phyloP scores from a whole-genome alignment of 2,888 invertebrate genomes.

The Xanthostigma xanthostigma region DNA sequence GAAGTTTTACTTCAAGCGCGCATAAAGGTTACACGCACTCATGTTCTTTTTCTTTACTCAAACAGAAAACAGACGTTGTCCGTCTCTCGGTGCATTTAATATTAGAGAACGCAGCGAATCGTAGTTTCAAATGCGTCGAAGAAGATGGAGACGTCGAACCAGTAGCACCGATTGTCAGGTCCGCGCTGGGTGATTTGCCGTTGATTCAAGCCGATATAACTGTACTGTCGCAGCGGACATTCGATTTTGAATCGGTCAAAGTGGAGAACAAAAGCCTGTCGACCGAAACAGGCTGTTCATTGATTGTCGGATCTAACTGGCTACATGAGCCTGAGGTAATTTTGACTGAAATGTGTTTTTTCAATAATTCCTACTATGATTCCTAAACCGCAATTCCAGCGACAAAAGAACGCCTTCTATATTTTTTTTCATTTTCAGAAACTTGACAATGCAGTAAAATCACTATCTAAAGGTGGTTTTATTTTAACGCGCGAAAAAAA shows the following conservation, averaged over 20 bases:
- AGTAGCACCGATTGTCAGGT: conserved; percentile 37
- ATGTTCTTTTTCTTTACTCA: too few relatives aligned
- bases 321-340: conserved; percentile 32
- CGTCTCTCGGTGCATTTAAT: conserved; percentile 51
- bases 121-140: conserved; percentile 41
- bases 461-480: conserved; percentile 42
- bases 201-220: conserved; percentile 50
- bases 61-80: too few relatives aligned
- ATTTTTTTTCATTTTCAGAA: conserved; percentile 21
- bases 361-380: too few relatives aligned
- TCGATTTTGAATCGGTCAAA: conserved; percentile 35
- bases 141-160: conserved; percentile 26
- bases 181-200: conserved; percentile 50
- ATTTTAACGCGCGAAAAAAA: conserved; percentile 42
- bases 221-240: conserved; percentile 35
- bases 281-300: conserved; percentile 17
- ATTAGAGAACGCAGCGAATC: conserved; percentile 49
- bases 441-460: conserved; percentile 30
- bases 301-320: conserved; percentile 24
- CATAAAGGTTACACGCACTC: too few relatives aligned
- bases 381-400: too few relatives aligned
- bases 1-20: too few relatives aligned
- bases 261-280: conserved; percentile 45
- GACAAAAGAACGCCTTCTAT: too few relatives aligned
- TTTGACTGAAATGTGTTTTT: too few relatives aligned